Evolutionary conservation across 2,888 invertebrate species (phyloP).

Genomic region (Zootermopsis nevadensis): DNA sequence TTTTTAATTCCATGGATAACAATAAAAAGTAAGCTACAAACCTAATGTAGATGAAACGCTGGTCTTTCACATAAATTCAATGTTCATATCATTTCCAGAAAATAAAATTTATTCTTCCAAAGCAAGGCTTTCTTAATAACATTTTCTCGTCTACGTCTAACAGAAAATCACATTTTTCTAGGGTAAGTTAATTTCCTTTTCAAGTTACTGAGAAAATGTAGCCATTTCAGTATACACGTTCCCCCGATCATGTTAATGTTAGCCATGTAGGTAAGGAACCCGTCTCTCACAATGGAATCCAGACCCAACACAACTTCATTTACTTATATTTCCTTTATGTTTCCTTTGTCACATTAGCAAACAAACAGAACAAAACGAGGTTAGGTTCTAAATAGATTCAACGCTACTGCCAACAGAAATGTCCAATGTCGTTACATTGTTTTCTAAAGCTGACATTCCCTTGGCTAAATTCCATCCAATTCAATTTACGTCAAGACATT

Average conservation of each 20-base stretch:
- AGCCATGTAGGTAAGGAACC: not conserved
- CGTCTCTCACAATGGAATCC: constrained; percentile 8
- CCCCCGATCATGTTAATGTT: not conserved
- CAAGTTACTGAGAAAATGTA: not conserved
- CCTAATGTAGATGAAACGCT: not conserved
- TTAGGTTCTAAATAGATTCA: constrained; percentile 18
- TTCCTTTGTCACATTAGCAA: constrained; percentile 28
- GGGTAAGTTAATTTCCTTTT: not conserved
- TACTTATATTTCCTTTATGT: not conserved
- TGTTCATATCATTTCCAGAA: constrained; percentile 1
- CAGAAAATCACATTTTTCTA: not conserved
- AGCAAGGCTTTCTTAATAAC: not conserved
- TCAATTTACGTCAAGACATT: constrained; percentile 10
- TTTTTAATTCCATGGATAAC: not conserved
- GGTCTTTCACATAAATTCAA: not conserved
- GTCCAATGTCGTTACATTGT: constrained; percentile 19
- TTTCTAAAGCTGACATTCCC: constrained; percentile 18
- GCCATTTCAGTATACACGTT: not conserved
- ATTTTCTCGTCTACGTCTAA: not conserved
- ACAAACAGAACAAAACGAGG: constrained; percentile 15
- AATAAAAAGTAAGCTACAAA: not conserved
- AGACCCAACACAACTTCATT: constrained; percentile 16
- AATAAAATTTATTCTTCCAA: not conserved
- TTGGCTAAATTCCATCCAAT: constrained; percentile 28
- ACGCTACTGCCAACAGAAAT: constrained; percentile 11